phyloP scores from a whole-genome alignment of 1,140 invertebrate genomes.

The Venturia canescens region DNA sequence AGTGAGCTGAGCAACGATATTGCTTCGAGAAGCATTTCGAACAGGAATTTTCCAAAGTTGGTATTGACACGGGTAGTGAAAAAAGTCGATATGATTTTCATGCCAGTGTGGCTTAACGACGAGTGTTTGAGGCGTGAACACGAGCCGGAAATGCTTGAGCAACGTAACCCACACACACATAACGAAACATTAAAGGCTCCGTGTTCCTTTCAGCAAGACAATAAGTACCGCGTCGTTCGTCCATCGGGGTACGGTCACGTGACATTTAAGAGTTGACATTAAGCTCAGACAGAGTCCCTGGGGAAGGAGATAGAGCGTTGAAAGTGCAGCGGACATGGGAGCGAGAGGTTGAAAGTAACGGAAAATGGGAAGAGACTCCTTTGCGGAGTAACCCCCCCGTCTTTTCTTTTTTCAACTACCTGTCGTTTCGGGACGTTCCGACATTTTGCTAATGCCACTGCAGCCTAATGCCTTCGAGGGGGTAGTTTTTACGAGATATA shows the following conservation, averaged over 20 bases:
- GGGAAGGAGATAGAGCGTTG: conserved; percentile 40
- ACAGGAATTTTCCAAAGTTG: no score
- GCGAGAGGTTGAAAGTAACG: conserved; percentile 15
- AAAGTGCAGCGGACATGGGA: conserved; percentile 38
- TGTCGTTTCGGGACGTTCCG: conserved; percentile 62
- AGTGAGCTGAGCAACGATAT: no score
- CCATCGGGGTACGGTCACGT: conserved; percentile 64
- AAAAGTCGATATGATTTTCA: neutral
- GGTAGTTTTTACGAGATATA: conserved; percentile 65
- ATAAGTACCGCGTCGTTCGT: conserved; percentile 60
- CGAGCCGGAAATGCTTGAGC: conserved; percentile 46
- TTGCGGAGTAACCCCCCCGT: conserved; percentile 30
- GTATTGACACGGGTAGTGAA: neutral
- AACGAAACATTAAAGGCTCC: conserved; percentile 60
- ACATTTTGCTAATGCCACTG: conserved; percentile 72
- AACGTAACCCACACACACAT: conserved; percentile 54
- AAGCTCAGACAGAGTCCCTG: conserved; percentile 55
- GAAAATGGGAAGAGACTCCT: conserved; percentile 14
- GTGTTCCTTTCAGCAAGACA: conserved; percentile 58
- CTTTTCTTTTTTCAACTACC: conserved; percentile 52
- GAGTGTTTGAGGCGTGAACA: neutral
- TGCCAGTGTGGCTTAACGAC: neutral
- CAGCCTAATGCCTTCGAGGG: conserved; percentile 65
- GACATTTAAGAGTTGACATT: conserved; percentile 75
- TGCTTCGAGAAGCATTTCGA: no score